phyloP scores from a whole-genome alignment of 2,113 vertebrate species.

The Sinocyclocheilus anophthalmus region DNA sequence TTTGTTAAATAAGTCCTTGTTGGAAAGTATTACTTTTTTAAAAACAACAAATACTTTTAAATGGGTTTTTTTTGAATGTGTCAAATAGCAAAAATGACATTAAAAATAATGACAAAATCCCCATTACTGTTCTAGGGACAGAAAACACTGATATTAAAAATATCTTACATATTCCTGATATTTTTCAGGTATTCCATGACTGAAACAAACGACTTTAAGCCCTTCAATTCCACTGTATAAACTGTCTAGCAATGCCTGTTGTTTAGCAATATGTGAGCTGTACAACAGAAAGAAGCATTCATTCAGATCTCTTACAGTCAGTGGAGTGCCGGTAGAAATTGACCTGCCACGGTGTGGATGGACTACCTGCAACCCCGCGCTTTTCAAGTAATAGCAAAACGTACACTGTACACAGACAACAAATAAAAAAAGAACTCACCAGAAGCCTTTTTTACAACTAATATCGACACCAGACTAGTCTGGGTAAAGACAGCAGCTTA shows the following conservation, averaged over 20 bases:
- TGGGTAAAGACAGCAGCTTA: slow-evolving; percentile 32
- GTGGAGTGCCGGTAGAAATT: too few relatives aligned
- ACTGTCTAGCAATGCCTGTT: background rate
- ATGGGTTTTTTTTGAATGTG: too few relatives aligned
- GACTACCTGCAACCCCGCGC: slow-evolving; percentile 67
- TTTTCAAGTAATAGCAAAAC: background rate
- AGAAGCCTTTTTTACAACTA: background rate
- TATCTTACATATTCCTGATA: background rate
- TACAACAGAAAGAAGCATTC: background rate
- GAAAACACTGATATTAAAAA: background rate
- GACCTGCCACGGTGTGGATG: too few relatives aligned
- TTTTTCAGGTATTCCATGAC: background rate
- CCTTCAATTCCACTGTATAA: background rate
- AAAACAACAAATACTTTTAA: too few relatives aligned
- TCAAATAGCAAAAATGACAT: too few relatives aligned
- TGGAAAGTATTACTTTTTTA: too few relatives aligned
- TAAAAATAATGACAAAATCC: background rate
- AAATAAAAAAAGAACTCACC: background rate
- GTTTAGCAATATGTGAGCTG: background rate
- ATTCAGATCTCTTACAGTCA: background rate
- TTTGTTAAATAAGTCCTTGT: too few relatives aligned
- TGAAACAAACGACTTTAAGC: background rate
- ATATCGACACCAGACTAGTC: background rate
- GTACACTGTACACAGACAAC: background rate
- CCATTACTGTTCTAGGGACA: background rate